Evolutionary conservation across 2,888 invertebrate species (phyloP).

Genomic region (Glomeris marginata): DNA sequence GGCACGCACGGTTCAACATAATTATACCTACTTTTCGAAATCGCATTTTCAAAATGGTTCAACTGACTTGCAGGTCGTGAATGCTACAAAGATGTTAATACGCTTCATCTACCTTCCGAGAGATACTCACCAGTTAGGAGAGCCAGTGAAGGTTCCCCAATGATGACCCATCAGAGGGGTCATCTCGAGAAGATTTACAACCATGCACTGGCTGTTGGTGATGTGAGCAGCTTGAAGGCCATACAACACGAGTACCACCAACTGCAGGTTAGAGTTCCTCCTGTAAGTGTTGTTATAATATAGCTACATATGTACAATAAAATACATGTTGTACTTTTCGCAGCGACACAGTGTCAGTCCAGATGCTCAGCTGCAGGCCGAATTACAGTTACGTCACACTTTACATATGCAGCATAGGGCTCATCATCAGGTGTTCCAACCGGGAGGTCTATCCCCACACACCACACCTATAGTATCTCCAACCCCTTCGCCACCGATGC

Average conservation of each 20-base stretch:
- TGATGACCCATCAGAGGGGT: slow-evolving; percentile 23
- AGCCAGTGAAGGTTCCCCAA: slow-evolving; percentile 59
- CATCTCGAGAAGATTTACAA: slow-evolving; percentile 35
- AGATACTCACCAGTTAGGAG: slow-evolving; percentile 81
- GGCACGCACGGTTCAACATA: too few species aligned
- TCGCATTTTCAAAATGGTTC: too few species aligned
- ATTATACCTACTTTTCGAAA: too few species aligned
- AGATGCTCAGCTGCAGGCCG: slow-evolving; percentile 25
- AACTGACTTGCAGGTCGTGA: slow-evolving; percentile 33
- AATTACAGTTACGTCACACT: slow-evolving; percentile 32
- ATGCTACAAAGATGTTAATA: slow-evolving; percentile 42
- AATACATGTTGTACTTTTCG: background rate
- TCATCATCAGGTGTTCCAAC: slow-evolving; percentile 15
- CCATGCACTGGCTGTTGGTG: slow-evolving; percentile 40
- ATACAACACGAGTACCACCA: slow-evolving; percentile 67
- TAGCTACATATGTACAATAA: background rate
- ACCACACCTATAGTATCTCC: slow-evolving; percentile 23
- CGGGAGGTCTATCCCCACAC: slow-evolving; percentile 11
- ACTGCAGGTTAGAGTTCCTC: slow-evolving; percentile 42
- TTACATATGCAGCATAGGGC: slow-evolving; percentile 31
- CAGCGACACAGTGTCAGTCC: slow-evolving; percentile 28
- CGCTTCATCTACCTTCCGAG: slow-evolving; percentile 42
- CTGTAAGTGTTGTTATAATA: background rate
- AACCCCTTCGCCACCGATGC: slow-evolving; percentile 22
- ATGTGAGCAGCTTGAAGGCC: slow-evolving; percentile 32